phyloP scores from a whole-genome alignment of 2,888 invertebrate genomes.

The Cosmia pyralina region DNA sequence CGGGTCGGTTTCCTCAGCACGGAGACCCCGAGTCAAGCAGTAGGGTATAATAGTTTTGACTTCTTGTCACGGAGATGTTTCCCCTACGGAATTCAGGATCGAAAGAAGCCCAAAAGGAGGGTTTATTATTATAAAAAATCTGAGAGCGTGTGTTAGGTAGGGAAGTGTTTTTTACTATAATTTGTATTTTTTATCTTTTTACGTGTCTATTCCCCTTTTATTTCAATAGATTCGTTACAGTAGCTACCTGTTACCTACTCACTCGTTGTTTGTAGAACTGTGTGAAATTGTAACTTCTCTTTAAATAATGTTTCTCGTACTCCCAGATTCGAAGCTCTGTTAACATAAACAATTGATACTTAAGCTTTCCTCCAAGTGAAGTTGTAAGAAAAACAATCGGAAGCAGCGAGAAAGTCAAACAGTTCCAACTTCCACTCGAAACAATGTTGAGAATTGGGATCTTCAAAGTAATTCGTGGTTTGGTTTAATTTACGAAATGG shows the following conservation, averaged over 20 bases:
- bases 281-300: slow-evolving; percentile 13
- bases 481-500: slow-evolving; percentile 28
- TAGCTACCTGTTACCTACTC: neutral
- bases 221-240: too few relatives aligned
- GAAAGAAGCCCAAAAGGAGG: too few relatives aligned
- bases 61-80: too few relatives aligned
- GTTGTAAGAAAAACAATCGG: slow-evolving; percentile 55
- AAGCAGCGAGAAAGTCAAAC: slow-evolving; percentile 48
- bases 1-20: too few relatives aligned
- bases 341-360: slow-evolving; percentile 56
- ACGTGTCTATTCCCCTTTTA: too few relatives aligned
- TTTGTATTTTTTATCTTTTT: too few relatives aligned
- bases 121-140: too few relatives aligned
- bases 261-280: slow-evolving; percentile 7
- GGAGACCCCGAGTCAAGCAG: too few relatives aligned
- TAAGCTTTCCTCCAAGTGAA: slow-evolving; percentile 48
- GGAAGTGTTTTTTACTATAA: too few relatives aligned
- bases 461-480: slow-evolving; percentile 35
- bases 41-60: too few relatives aligned
- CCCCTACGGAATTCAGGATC: too few relatives aligned
- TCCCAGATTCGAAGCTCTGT: slow-evolving; percentile 27
- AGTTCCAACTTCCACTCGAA: slow-evolving; percentile 27
- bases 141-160: too few relatives aligned
- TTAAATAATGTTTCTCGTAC: slow-evolving; percentile 12
- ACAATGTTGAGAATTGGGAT: slow-evolving; percentile 36